These are phyloP conservation scores for Momotus momota DNA, from an alignment of 2,797 vertebrate species.

Conservation along the genomic window DNA sequence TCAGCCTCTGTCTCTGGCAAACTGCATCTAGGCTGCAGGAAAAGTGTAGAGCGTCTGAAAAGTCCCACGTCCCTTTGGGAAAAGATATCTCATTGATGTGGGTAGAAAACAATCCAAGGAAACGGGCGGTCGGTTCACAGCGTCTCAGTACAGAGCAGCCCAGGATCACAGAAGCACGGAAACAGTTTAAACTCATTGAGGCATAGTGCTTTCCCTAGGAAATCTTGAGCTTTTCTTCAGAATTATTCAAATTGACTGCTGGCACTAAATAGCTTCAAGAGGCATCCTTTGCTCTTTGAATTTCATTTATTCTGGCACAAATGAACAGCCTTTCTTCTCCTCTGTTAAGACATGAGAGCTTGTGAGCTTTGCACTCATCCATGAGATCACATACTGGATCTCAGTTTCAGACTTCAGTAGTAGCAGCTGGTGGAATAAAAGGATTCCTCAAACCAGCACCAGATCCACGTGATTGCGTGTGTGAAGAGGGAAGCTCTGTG, in stretches of 20 bases:
- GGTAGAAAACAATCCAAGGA: neutral
- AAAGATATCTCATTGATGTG: neutral
- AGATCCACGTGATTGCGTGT: neutral
- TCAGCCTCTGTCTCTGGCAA: neutral
- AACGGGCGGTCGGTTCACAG: fast-evolving
- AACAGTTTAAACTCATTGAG: neutral
- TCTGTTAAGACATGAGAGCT: slow-evolving; percentile 15
- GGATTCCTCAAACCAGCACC: slow-evolving; percentile 46
- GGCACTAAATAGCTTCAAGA: slow-evolving; percentile 44
- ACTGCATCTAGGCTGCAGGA: neutral
- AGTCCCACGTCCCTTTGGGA: neutral
- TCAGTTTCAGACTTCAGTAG: slow-evolving; percentile 50
- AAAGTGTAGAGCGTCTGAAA: neutral
- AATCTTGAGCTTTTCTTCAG: slow-evolving; percentile 5
- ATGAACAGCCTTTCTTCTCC: slow-evolving; percentile 44
- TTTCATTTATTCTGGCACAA: slow-evolving; percentile 59
- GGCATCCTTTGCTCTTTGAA: slow-evolving; percentile 18
- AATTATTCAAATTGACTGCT: slow-evolving; percentile 26
- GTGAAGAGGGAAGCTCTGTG: neutral
- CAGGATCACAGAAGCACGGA: neutral
- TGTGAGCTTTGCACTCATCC: slow-evolving; percentile 54
- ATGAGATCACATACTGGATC: slow-evolving; percentile 26
- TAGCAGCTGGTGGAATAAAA: slow-evolving; percentile 64
- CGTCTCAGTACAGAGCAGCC: neutral
- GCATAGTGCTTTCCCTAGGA: neutral